Evolutionary conservation across 23 tunicate genomes (phyloP).

Genomic region (Styela plicata): DNA sequence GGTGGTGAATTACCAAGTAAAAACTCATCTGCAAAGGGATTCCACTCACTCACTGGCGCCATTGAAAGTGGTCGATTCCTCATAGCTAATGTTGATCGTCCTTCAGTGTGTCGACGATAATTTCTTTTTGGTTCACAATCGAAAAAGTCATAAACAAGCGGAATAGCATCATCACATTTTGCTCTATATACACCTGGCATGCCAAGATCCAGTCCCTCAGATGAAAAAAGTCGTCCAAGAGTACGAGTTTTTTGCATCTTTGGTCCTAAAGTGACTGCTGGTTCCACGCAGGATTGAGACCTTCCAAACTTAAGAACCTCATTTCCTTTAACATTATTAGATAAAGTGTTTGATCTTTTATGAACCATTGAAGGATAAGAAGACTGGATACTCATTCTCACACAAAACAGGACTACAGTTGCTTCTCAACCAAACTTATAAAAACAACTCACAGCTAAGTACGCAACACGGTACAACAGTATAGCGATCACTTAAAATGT

Average conservation of each 20-base stretch:
- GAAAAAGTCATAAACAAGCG: not conserved
- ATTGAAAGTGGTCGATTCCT: not conserved
- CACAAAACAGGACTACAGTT: too few species aligned
- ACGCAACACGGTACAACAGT: too few species aligned
- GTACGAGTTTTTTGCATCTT: not conserved
- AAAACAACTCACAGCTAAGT: too few species aligned
- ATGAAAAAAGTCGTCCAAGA: constrained; percentile 23
- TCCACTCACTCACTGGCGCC: not conserved
- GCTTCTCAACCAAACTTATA: too few species aligned
- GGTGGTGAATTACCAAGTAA: not conserved
- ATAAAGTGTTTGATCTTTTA: constrained; percentile 1
- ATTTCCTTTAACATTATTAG: not conserved
- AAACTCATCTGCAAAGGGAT: not conserved
- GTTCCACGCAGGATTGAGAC: not conserved
- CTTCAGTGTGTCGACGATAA: not conserved
- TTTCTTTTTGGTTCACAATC: not conserved
- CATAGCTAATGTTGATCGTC: not conserved
- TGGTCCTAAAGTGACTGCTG: not conserved
- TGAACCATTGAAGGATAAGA: not conserved
- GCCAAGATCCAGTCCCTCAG: constrained; percentile 44
- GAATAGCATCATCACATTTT: not conserved
- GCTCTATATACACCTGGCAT: constrained; percentile 39
- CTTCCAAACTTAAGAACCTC: not conserved
- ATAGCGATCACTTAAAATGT: not conserved
- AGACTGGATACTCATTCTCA: constrained; percentile 1